Conservation (phyloP, 2,888 invertebrate genomes). For the Agrotis ipsilon region DNA sequence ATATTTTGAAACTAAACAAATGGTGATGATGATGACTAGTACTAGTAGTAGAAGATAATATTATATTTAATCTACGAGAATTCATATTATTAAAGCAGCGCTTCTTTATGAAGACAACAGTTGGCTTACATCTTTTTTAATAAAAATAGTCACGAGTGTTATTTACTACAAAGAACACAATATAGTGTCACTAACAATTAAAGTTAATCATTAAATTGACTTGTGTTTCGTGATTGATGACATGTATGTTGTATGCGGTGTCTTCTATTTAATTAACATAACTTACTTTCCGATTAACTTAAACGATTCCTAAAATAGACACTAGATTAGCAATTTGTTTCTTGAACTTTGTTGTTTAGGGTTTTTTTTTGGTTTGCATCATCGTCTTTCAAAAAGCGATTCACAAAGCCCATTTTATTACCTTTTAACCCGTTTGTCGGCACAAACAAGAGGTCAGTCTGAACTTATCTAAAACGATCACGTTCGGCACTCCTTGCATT, state of each 20-base stretch:
- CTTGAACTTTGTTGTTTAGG: neutral
- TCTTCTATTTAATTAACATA: neutral
- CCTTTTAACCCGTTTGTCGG: slow-evolving; percentile 24
- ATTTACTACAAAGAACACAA: neutral
- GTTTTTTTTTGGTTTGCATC: neutral
- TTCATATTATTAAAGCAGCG: neutral
- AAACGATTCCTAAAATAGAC: neutral
- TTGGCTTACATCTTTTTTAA: too few relatives aligned
- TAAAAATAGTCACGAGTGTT: neutral
- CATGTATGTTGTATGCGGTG: neutral
- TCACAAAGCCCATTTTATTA: slow-evolving; percentile 22
- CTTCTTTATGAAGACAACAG: too few relatives aligned
- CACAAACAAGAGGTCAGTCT: slow-evolving; percentile 50
- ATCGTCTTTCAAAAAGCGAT: neutral
- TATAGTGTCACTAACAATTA: neutral
- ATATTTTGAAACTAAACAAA: too few relatives aligned
- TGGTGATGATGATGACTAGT: neutral
- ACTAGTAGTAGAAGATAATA: neutral
- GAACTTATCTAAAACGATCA: slow-evolving; percentile 57
- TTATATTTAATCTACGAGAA: neutral
- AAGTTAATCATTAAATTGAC: neutral
- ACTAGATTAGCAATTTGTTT: neutral
- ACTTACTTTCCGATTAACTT: neutral
- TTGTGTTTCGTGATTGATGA: neutral
- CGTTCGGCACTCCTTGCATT: slow-evolving; percentile 50